Conservation (phyloP, 2,888 invertebrate genomes). For the Chrysomela aeneicollis region DNA sequence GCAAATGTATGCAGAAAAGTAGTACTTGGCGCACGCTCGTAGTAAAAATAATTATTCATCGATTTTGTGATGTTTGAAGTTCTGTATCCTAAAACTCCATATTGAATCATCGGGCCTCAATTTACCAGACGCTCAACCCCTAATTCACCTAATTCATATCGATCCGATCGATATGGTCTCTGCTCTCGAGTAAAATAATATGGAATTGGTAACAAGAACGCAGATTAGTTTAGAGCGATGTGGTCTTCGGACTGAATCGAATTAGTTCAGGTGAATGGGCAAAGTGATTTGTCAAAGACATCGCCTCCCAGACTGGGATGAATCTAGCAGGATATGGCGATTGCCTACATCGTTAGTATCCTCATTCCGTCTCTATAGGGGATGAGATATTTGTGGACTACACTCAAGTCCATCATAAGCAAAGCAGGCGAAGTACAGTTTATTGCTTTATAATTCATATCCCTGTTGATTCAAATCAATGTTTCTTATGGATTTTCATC, state of each 20-base stretch:
- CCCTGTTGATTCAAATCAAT: too few relatives aligned
- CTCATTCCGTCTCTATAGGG: background rate
- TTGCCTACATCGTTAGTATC: background rate
- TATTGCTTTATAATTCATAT: too few relatives aligned
- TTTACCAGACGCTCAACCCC: too few relatives aligned
- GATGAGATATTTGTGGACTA: background rate
- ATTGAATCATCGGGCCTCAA: background rate
- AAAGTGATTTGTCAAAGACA: background rate
- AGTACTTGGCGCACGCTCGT: background rate
- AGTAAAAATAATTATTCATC: too few relatives aligned
- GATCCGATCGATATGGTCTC: background rate
- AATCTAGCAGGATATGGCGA: background rate
- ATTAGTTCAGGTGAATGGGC: conserved; percentile 1
- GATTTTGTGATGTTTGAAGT: too few relatives aligned
- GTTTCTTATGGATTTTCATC: too few relatives aligned
- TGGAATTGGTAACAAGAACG: background rate
- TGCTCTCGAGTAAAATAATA: background rate
- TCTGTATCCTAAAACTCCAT: too few relatives aligned
- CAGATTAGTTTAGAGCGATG: background rate
- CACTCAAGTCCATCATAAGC: too few relatives aligned
- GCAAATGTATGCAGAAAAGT: too few relatives aligned
- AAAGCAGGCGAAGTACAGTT: too few relatives aligned
- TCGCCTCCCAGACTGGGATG: background rate
- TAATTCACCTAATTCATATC: background rate
- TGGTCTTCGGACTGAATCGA: background rate